These are phyloP conservation scores for Vesta saturnalis DNA, from an alignment of 2,888 invertebrate genomes.

Conservation along the genomic window DNA sequence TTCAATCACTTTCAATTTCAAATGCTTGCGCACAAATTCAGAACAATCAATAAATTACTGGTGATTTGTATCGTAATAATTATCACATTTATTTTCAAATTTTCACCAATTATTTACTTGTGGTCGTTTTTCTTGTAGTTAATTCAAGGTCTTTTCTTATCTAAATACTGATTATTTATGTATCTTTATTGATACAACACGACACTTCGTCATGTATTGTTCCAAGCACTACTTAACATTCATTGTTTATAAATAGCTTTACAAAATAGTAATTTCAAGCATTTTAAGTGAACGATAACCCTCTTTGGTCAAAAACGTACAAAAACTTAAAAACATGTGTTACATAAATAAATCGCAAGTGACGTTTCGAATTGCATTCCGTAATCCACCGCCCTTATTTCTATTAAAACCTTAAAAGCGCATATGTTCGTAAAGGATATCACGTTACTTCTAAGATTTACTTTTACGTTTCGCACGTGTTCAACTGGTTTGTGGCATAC, in stretches of 20 bases:
- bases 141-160: background rate
- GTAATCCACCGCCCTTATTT: too few relatives aligned
- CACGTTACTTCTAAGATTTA: too few relatives aligned
- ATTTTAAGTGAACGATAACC: background rate
- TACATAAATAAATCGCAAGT: background rate
- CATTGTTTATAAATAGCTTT: background rate
- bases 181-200: background rate
- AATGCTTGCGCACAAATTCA: background rate
- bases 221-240: background rate
- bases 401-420: too few relatives aligned
- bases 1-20: background rate
- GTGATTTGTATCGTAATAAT: too few relatives aligned
- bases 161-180: background rate
- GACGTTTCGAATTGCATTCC: background rate
- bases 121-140: too few relatives aligned
- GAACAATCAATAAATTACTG: constrained; percentile 1
- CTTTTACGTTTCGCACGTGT: too few relatives aligned
- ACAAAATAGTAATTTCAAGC: too few relatives aligned
- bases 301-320: background rate
- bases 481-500: too few relatives aligned
- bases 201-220: background rate
- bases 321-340: background rate
- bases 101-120: too few relatives aligned
- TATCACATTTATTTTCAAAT: background rate
- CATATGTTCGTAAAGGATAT: too few relatives aligned